These are phyloP conservation scores for Sarcophaga carnaria DNA, from an alignment of 2,888 invertebrate genomes.

Conservation along the genomic window DNA sequence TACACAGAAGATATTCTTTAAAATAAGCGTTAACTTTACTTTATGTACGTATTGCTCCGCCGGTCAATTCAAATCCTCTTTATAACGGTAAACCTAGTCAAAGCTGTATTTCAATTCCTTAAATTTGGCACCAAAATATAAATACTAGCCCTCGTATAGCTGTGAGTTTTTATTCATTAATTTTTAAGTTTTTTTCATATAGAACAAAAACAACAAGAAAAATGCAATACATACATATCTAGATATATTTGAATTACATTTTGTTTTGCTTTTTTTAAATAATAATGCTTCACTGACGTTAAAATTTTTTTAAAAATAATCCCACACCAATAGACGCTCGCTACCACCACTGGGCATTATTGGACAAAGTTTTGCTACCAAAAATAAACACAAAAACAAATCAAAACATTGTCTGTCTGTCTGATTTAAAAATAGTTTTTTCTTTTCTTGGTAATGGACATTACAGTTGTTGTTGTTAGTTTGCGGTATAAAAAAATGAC, in stretches of 20 bases:
- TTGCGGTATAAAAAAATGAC: background rate
- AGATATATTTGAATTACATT: slow-evolving; percentile 1
- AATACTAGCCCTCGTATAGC: no score
- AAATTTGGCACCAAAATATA: no score
- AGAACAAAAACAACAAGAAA: slow-evolving; percentile 28
- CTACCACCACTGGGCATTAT: background rate
- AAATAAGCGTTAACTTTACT: no score
- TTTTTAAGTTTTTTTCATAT: slow-evolving; percentile 1
- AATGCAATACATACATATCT: background rate
- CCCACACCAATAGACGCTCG: background rate
- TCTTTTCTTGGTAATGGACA: background rate
- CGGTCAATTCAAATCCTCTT: no score
- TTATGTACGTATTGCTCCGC: no score
- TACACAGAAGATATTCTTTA: no score
- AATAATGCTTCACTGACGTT: slow-evolving; percentile 4
- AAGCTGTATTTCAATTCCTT: no score
- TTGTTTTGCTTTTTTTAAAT: slow-evolving; percentile 14
- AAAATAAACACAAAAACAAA: slow-evolving; percentile 8
- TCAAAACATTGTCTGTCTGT: background rate
- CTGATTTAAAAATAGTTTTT: background rate
- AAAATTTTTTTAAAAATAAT: background rate
- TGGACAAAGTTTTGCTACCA: slow-evolving; percentile 21
- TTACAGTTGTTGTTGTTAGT: background rate
- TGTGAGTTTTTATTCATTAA: no score
- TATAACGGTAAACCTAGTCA: no score